Evolutionary conservation across 2,797 vertebrate genomes (phyloP), one percentile per base, ranked within the genome.

Genomic region (Xerus rutilus): DNA sequence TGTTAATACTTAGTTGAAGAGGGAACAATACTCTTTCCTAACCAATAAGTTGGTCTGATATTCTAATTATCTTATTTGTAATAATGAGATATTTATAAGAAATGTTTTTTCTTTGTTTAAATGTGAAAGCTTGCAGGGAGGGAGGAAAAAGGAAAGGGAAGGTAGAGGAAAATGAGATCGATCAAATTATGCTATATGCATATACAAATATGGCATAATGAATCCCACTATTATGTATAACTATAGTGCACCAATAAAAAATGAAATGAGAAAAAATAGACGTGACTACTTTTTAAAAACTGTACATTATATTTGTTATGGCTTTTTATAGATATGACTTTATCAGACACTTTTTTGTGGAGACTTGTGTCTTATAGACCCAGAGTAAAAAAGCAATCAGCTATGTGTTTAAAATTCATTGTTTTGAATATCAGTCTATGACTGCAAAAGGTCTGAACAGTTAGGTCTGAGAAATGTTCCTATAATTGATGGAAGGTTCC

Each of bases 341-440:
- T 54, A 74, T 93, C 76, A 93, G 70, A 94, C 2, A 84, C 8
- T n/a, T 82, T 82, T 93, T 86, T 43, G 17, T 65, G 69, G 25
- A 23, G 2, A 69, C 4, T 39, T 57, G 1, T 30, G 8, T 78
- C 10, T 93, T 57, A 28, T 3, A 54, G 45, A 91, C 47, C 7
- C 11, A 82, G 25, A 81, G 52, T 73, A 39, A 92, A 82, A 82
- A 72, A 49, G 7, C 32, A 96, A 20, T 93, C 83, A 86, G 20
- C 7, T 4, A 0, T 52, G 9, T 77, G 12, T 79, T 95, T 89
- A 21, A 72, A 91, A 84, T 54, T 20, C 81, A 45, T 74, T 70
- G 52, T 30, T 77, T 67, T 93, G 93, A 84, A n/a, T 87, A 81
- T 70, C 65, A 94, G 0, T 39, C 20, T 30, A 18, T 39, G 78